Percentiles rank a stretch among this genome's conserved stretches.
Conservation (phyloP, 2,888 invertebrate species). For the Melangyna quadrimaculata region DNA sequence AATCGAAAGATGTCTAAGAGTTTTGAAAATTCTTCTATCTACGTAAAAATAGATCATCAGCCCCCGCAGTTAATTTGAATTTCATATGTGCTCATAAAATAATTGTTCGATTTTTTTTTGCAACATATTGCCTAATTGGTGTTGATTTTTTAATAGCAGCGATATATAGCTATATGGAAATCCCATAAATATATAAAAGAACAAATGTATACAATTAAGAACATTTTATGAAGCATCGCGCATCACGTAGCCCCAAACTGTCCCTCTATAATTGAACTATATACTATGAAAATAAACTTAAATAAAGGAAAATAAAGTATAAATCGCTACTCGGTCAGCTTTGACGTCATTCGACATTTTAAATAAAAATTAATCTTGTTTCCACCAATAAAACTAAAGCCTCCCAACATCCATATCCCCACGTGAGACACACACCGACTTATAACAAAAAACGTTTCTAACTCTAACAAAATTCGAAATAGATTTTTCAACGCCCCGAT, state of each 20-base stretch:
- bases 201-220: not conserved
- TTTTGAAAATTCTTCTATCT: not conserved
- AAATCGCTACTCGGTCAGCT: conserved; percentile 60
- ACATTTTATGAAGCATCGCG: not conserved
- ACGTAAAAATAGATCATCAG: conserved; percentile 1
- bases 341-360: conserved; percentile 60
- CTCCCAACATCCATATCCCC: not conserved
- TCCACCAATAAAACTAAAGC: not conserved
- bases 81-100: conserved; percentile 15
- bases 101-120: not conserved
- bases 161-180: not conserved
- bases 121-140: not conserved
- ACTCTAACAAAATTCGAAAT: conserved; percentile 31
- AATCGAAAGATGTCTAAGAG: not conserved
- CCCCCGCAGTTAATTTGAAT: not conserved
- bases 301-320: conserved; percentile 34
- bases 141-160: conserved; percentile 2
- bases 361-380: conserved; percentile 10
- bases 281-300: conserved; percentile 50
- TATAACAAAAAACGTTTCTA: not conserved
- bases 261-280: not conserved
- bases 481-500: conserved; percentile 18
- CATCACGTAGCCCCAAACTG: not conserved
- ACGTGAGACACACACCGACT: not conserved
- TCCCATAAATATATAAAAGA: not conserved